A percentile compares a stretch with the other conserved stretches of the same genome.
These are phyloP conservation scores for Drosophila sulfurigaster DNA, from an alignment of 1,140 invertebrate species.

Conservation along the genomic window DNA sequence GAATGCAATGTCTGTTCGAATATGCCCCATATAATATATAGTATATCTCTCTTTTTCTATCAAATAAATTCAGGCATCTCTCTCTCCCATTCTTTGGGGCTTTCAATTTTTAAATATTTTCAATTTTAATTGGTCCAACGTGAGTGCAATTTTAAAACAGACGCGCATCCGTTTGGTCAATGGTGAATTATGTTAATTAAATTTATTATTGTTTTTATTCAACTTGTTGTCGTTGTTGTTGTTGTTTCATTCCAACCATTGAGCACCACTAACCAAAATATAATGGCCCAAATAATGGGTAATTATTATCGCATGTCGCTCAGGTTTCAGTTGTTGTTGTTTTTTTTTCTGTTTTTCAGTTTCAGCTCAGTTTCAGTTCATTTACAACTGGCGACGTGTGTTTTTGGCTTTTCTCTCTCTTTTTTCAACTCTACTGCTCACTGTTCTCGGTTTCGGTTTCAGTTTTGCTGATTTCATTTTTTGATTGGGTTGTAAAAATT, in stretches of 20 bases:
- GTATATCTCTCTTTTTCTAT: conserved; percentile 1
- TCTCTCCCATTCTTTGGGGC: not conserved
- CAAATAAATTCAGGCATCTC: not conserved
- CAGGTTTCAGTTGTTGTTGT: conserved; percentile 12
- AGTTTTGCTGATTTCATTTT: conserved; percentile 30
- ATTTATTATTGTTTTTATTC: conserved; percentile 31
- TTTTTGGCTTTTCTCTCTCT: not conserved
- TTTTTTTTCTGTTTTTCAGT: conserved; percentile 8
- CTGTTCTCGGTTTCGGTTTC: conserved; percentile 9
- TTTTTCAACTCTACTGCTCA: no score
- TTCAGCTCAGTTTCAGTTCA: conserved; percentile 22
- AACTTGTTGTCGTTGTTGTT: not conserved
- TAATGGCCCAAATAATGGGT: conserved; percentile 36
- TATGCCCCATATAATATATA: not conserved
- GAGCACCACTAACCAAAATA: conserved; percentile 19
- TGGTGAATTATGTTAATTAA: conserved; percentile 41
- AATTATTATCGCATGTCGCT: conserved; percentile 45
- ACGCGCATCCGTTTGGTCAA: conserved; percentile 6
- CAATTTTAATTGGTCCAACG: conserved; percentile 35
- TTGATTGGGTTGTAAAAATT: conserved; percentile 43
- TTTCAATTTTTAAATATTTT: conserved; percentile 25
- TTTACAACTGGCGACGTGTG: conserved; percentile 43
- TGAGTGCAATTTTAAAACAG: conserved; percentile 45
- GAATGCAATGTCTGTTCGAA: conserved; percentile 16
- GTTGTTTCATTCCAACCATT: conserved; percentile 4